Conservation (phyloP, 2,113 vertebrate genomes). For the Varanus komodoensis region DNA sequence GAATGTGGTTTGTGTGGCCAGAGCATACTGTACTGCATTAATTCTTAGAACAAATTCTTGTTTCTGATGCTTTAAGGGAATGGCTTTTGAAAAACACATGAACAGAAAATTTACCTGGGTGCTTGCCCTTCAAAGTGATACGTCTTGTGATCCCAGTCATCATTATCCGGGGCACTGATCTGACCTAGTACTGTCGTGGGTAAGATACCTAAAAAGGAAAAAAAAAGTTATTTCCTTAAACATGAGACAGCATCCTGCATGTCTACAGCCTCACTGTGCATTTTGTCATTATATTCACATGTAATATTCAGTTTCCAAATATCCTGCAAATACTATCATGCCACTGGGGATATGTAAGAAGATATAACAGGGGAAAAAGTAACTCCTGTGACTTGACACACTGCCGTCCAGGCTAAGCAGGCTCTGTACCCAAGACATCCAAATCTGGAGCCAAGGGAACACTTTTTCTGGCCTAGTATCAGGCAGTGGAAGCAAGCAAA, state of each 20-base stretch:
- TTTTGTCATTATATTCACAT: neutral
- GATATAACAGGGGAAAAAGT: no score
- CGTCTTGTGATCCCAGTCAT: conserved; percentile 89
- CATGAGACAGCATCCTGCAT: neutral
- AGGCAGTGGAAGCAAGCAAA: neutral
- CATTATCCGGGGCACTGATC: conserved; percentile 85
- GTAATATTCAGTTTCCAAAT: neutral
- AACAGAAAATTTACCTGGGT: conserved; percentile 77
- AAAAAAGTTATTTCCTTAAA: neutral
- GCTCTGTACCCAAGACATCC: no score
- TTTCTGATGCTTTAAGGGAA: neutral
- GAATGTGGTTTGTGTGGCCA: neutral
- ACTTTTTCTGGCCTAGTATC: neutral
- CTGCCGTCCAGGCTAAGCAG: no score
- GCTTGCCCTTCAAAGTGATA: conserved; percentile 86
- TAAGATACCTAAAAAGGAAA: conserved; percentile 79
- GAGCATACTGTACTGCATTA: neutral
- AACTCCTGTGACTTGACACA: no score
- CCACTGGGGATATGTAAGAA: neutral
- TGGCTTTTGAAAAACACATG: neutral
- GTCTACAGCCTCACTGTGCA: neutral
- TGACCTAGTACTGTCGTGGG: conserved; percentile 81
- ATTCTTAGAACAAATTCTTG: neutral
- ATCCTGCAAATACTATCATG: neutral
- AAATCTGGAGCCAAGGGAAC: no score